Conservation (phyloP, 2,888 invertebrate genomes). For the Carcina quercana region DNA sequence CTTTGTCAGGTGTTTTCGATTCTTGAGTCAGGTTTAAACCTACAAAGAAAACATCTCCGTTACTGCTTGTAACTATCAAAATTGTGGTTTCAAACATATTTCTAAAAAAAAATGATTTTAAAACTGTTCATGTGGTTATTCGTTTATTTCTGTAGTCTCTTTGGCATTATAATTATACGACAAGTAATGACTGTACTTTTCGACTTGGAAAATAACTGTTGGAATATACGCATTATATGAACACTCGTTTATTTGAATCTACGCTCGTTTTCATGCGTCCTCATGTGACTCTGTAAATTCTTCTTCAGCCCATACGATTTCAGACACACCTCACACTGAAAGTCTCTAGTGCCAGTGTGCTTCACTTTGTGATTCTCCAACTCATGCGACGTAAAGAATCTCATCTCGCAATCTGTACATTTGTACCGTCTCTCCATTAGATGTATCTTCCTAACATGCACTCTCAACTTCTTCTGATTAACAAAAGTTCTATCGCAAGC, state of each 20-base stretch:
- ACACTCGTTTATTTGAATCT: conserved; percentile 27
- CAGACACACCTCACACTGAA: conserved; percentile 40
- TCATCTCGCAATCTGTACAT: conserved; percentile 25
- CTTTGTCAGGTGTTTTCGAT: too few species aligned
- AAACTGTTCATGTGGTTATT: too few species aligned
- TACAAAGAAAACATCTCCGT: too few species aligned
- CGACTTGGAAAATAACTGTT: too few species aligned
- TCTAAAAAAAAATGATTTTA: too few species aligned
- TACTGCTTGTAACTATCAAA: too few species aligned
- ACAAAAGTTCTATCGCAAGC: conserved; percentile 31
- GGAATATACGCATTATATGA: too few species aligned
- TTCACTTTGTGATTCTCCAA: conserved; percentile 37
- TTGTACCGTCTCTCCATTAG: conserved; percentile 20
- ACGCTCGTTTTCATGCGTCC: conserved; percentile 31
- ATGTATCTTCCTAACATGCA: conserved; percentile 22
- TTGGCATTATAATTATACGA: too few species aligned
- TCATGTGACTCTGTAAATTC: conserved; percentile 39
- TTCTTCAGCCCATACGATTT: conserved; percentile 35
- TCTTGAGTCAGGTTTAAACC: too few species aligned
- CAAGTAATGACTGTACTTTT: too few species aligned
- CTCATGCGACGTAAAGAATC: conserved; percentile 28
- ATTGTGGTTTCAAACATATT: too few species aligned
- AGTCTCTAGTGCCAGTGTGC: conserved; percentile 51
- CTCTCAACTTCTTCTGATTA: conserved; percentile 19
- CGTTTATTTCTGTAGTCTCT: too few species aligned